phyloP scores from a whole-genome alignment of 2,888 invertebrate species.

The Oithona nana region DNA sequence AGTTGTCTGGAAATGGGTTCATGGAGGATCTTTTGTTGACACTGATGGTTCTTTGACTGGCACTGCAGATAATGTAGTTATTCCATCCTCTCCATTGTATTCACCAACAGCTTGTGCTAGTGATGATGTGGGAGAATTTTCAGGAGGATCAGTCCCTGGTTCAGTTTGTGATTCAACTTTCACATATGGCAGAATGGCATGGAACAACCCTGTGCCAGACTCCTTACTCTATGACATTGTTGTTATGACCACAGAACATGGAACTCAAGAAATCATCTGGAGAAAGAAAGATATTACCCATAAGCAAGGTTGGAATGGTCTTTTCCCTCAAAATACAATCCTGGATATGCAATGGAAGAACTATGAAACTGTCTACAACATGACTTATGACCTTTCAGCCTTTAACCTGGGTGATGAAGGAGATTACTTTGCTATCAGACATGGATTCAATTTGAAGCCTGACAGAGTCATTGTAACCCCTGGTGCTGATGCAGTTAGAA shows the following conservation, averaged over 20 bases:
- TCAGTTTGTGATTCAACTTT: neutral
- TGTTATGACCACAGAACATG: neutral
- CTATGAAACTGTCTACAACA: neutral
- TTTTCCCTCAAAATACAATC: neutral
- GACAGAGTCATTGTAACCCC: neutral
- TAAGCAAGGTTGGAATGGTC: neutral
- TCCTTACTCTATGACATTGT: neutral
- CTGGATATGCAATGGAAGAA: neutral
- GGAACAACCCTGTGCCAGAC: neutral
- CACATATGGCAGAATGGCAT: neutral
- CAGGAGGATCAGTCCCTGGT: neutral
- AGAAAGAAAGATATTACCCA: neutral
- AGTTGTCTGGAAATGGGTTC: constrained; percentile 19
- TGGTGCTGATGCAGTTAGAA: neutral
- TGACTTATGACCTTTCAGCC: neutral
- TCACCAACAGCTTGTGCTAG: neutral
- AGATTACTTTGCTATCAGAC: neutral
- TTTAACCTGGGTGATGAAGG: neutral
- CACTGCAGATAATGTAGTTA: neutral
- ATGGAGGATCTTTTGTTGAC: constrained; percentile 19
- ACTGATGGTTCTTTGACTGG: constrained; percentile 19
- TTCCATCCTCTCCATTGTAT: neutral
- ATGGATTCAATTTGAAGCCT: neutral
- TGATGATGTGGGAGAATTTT: neutral
- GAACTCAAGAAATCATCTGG: neutral